Evolutionary conservation across 2,888 invertebrate species (phyloP).

Genomic region (Cantharis nigra): DNA sequence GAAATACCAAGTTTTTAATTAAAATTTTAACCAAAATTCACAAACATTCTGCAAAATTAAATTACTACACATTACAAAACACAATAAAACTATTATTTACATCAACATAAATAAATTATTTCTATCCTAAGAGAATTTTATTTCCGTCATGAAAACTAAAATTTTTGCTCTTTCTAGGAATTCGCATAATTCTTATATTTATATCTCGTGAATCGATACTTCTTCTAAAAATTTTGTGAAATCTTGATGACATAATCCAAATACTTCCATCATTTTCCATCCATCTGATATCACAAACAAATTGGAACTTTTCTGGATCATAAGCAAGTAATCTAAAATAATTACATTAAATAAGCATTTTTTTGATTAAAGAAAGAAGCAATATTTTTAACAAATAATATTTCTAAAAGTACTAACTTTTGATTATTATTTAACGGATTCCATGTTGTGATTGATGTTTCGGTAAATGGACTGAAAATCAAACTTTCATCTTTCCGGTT

Average conservation of each 20-base stretch:
- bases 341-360: neutral
- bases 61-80: neutral
- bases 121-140: neutral
- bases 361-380: no score
- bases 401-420: slow-evolving; percentile 64
- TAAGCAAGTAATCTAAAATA: slow-evolving; percentile 69
- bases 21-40: neutral
- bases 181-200: slow-evolving; percentile 75
- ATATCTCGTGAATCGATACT: slow-evolving; percentile 69
- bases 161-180: slow-evolving; percentile 44
- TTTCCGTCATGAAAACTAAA: neutral
- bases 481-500: slow-evolving; percentile 75
- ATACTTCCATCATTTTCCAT: slow-evolving; percentile 70
- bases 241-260: slow-evolving; percentile 76
- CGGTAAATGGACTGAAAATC: slow-evolving; percentile 77
- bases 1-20: neutral
- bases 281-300: slow-evolving; percentile 76
- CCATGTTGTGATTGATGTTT: slow-evolving; percentile 82
- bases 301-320: slow-evolving; percentile 74
- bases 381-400: no score
- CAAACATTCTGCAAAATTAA: neutral
- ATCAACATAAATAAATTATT: neutral
- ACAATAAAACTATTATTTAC: neutral
- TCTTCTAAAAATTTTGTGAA: slow-evolving; percentile 79
- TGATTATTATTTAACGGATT: slow-evolving; percentile 75